Percentiles rank a stretch among this genome's conserved stretches.
These are phyloP conservation scores for Sebastes minor DNA, from an alignment of 2,797 vertebrate genomes.

Conservation along the genomic window DNA sequence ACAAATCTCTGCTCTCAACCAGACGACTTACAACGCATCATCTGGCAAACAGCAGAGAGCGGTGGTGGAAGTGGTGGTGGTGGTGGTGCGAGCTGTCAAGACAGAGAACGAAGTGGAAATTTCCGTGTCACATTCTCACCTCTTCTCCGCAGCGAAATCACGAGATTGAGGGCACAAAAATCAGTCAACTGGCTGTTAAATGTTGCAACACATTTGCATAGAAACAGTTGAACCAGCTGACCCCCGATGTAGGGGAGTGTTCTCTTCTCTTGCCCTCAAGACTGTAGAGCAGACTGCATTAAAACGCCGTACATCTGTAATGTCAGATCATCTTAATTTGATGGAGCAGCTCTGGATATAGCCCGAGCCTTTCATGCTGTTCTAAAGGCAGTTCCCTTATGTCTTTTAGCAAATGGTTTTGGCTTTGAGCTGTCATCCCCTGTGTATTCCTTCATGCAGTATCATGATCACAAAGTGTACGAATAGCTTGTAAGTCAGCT, in stretches of 20 bases:
- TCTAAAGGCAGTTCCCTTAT: conserved; percentile 42
- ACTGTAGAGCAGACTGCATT: conserved; percentile 16
- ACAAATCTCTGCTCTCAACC: conserved; percentile 15
- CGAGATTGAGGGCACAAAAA: not conserved
- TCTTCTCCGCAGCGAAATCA: conserved; percentile 3
- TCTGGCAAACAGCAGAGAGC: conserved; percentile 13
- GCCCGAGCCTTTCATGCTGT: conserved; percentile 26
- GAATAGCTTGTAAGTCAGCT: conserved; percentile 8
- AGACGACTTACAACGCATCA: conserved; percentile 24
- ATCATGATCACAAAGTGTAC: not conserved
- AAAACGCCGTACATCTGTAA: conserved; percentile 35
- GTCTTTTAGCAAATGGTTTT: conserved; percentile 42
- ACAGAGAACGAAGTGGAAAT: not conserved
- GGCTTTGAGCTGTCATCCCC: conserved; percentile 16
- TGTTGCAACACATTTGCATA: conserved; percentile 8
- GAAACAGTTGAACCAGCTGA: conserved; percentile 14
- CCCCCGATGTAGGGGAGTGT: conserved; percentile 9
- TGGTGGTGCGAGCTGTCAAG: conserved; percentile 27
- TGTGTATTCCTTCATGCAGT: not conserved
- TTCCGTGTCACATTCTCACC: conserved; percentile 5
- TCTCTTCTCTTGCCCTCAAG: conserved; percentile 1
- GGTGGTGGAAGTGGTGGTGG: not conserved
- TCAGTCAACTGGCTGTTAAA: not conserved
- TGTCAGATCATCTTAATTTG: conserved; percentile 54
- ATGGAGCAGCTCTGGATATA: conserved; percentile 44